Percentiles rank a stretch among this genome's conserved stretches.
These are phyloP conservation scores for Molossus alvarezi DNA, from an alignment of 2,797 vertebrate species.

Conservation along the genomic window DNA sequence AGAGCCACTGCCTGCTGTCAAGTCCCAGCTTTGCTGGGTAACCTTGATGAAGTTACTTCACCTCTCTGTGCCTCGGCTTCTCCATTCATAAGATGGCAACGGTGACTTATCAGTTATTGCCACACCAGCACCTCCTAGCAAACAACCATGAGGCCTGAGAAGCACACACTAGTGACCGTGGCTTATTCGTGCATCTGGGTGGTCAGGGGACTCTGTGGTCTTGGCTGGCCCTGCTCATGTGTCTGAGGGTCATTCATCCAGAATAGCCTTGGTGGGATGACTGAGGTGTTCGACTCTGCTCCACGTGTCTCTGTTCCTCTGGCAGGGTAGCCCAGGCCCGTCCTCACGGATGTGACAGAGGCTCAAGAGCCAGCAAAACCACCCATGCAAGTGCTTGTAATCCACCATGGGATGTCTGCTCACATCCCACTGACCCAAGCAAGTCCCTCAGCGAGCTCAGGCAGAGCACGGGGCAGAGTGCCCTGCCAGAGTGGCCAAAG, in stretches of 20 bases:
- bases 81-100: neutral
- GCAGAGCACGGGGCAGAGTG: accelerated
- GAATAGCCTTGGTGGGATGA: neutral
- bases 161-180: neutral
- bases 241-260: neutral
- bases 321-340: neutral
- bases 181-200: neutral
- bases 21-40: neutral
- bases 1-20: neutral
- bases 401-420: neutral
- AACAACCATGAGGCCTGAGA: neutral
- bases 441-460: neutral
- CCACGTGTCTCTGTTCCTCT: accelerated
- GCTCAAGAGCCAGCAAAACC: neutral
- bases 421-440: neutral
- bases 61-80: neutral
- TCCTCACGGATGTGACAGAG: neutral
- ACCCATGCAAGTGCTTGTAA: neutral
- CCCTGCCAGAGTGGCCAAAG: neutral
- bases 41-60: too few relatives aligned
- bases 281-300: neutral
- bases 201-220: neutral
- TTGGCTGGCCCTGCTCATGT: neutral
- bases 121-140: neutral
- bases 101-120: neutral